Base-by-base conservation (phyloP, 2,113 vertebrate species). In the Ammodytes dubius region DNA sequence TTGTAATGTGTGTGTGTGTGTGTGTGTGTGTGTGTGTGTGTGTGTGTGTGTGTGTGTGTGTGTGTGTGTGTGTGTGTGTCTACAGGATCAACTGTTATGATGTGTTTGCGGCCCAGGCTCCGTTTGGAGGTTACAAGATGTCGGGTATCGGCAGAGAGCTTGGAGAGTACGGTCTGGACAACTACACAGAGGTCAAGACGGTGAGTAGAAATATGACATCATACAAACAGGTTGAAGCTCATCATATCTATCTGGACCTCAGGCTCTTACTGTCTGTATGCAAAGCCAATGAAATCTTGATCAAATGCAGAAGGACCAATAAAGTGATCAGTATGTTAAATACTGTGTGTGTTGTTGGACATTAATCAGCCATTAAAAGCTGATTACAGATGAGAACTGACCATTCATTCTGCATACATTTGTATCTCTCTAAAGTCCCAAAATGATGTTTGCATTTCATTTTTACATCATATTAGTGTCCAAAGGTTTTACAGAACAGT, bases 21-120 rank as follows among this genome's bases (percentile, higher is more conserved):
- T 86, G n/a, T n/a, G n/a, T n/a, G n/a, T n/a, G n/a, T n/a, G n/a
- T n/a, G n/a, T n/a, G n/a, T n/a, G n/a, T n/a, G n/a, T n/a, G n/a
- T n/a, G n/a, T n/a, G n/a, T n/a, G n/a, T n/a, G n/a, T n/a, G n/a
- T n/a, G n/a, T n/a, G n/a, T n/a, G n/a, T n/a, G n/a, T n/a, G n/a
- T n/a, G n/a, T n/a, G n/a, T n/a, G n/a, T n/a, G n/a, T n/a, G n/a
- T n/a, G n/a, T n/a, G n/a, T n/a, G n/a, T n/a, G n/a, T 56, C 84
- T 85, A 50, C 77, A 99, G 98, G 98, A 53, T 99, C n/a, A 99
- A 99, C 81, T 99, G 98, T 84, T 99, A 99, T 2, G 82, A 99
- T 0, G 97, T 99, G 68, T 97, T 99, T 66, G 97, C 95, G 11
- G 94, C 95, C 59, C 98, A 99, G 88, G 95, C 96, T 13, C 98